These are phyloP conservation scores for Chiridota heheva DNA, from an alignment of 35 echinoderm and acorn worm species.

Conservation along the genomic window DNA sequence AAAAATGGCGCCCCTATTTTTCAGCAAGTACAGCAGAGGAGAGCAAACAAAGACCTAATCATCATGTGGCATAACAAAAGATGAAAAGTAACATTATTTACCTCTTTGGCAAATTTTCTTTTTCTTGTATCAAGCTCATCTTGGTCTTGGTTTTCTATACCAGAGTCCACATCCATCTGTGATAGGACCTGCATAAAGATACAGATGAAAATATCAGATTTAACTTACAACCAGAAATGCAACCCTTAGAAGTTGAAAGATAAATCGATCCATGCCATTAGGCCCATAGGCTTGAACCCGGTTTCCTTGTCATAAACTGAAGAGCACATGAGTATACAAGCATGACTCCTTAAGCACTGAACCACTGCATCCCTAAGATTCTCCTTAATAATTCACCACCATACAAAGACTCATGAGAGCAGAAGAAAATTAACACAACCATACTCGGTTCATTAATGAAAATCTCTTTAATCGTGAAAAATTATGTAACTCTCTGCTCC, in stretches of 20 bases:
- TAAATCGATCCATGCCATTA: neutral
- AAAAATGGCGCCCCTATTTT: too few relatives aligned
- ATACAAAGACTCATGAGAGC: too few relatives aligned
- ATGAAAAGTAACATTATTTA: slow-evolving; percentile 35
- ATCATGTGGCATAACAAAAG: too few relatives aligned
- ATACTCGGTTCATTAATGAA: too few relatives aligned
- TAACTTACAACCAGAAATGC: neutral
- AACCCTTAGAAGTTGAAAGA: neutral
- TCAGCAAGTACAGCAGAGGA: too few relatives aligned
- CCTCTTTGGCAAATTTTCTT: slow-evolving; percentile 64
- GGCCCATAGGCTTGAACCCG: neutral
- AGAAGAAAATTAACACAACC: too few relatives aligned
- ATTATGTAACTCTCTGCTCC: too few relatives aligned
- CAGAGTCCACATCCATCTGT: slow-evolving; percentile 99
- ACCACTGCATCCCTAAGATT: too few relatives aligned
- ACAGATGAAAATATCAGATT: slow-evolving; percentile 6
- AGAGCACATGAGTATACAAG: neutral
- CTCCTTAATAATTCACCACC: too few relatives aligned
- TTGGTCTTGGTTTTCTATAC: slow-evolving; percentile 88
- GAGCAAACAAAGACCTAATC: too few relatives aligned
- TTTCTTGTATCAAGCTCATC: slow-evolving; percentile 72
- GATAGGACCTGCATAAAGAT: slow-evolving; percentile 53
- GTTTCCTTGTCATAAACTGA: neutral
- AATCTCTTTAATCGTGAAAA: too few relatives aligned
- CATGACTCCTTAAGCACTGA: neutral